Percentiles rank a stretch among this genome's conserved stretches.
phyloP scores from a whole-genome alignment of 1,140 invertebrate genomes.

The Gonioctena quinquepunctata region DNA sequence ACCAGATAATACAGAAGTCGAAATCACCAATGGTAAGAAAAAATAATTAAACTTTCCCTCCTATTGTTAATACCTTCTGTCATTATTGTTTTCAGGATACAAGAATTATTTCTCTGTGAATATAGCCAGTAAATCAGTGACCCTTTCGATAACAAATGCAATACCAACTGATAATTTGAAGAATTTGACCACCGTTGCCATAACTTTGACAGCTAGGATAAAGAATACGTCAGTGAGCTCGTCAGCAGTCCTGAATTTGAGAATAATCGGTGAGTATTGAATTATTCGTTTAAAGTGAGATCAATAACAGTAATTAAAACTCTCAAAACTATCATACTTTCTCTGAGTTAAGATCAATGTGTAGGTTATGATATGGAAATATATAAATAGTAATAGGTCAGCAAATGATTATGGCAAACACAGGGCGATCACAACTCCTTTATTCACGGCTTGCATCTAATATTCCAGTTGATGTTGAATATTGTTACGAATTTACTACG shows the following conservation, averaged over 20 bases:
- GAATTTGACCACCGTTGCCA: not conserved
- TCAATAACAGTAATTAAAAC: no score
- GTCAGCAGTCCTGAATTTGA: not conserved
- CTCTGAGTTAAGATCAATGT: no score
- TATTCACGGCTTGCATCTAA: no score
- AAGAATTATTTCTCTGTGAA: not conserved
- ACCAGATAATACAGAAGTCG: not conserved
- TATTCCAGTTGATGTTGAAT: no score
- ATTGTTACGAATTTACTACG: no score
- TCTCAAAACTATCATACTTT: no score
- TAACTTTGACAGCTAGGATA: not conserved
- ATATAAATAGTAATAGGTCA: no score
- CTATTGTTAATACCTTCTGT: not conserved
- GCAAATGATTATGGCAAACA: no score
- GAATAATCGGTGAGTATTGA: not conserved
- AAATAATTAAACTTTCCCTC: no score
- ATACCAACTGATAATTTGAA: not conserved
- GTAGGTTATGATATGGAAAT: no score
- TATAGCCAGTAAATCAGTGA: not conserved
- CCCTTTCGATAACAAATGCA: not conserved
- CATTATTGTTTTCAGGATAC: not conserved
- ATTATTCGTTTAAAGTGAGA: not conserved
- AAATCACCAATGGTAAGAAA: slow-evolving; percentile 2
- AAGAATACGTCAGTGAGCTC: not conserved
- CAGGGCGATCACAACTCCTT: no score